Evolutionary conservation across 2,888 invertebrate species (phyloP).

Genomic region (Ochropacha duplaris): DNA sequence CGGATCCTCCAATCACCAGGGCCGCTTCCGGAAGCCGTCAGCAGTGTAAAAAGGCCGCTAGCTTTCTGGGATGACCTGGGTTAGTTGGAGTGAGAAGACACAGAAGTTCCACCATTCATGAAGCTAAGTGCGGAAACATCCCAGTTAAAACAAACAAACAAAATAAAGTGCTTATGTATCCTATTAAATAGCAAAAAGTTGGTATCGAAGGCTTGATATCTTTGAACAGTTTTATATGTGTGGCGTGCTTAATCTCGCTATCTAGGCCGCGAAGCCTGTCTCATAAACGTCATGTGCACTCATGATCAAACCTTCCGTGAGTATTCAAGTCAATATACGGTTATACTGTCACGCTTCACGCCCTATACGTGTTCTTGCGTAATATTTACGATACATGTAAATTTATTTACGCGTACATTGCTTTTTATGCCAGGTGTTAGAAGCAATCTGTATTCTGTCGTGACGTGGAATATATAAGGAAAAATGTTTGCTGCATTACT

Average conservation of each 20-base stretch:
- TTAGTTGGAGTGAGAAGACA: too few relatives aligned
- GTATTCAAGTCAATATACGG: slow-evolving; percentile 21
- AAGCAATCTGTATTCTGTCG: neutral
- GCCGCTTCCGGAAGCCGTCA: too few relatives aligned
- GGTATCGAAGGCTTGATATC: neutral
- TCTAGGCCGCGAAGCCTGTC: slow-evolving; percentile 16
- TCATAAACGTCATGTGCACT: slow-evolving; percentile 45
- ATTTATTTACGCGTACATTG: slow-evolving; percentile 4
- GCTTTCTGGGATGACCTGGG: too few relatives aligned
- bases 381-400: slow-evolving; percentile 7
- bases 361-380: slow-evolving; percentile 14
- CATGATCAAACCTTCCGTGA: slow-evolving; percentile 38
- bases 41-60: too few relatives aligned
- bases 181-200: neutral
- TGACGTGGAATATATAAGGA: neutral
- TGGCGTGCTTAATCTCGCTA: slow-evolving; percentile 50
- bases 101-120: too few relatives aligned
- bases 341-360: slow-evolving; percentile 19
- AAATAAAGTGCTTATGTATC: too few relatives aligned
- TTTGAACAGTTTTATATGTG: slow-evolving; percentile 23
- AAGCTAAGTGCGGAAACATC: too few relatives aligned
- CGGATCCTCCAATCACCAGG: too few relatives aligned
- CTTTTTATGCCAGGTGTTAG: neutral
- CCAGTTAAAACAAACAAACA: too few relatives aligned
- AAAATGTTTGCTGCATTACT: neutral